Percentiles rank a stretch among this genome's conserved stretches.
These are phyloP conservation scores for Acipenser oxyrinchus DNA, from an alignment of 2,797 vertebrate species.

Conservation along the genomic window DNA sequence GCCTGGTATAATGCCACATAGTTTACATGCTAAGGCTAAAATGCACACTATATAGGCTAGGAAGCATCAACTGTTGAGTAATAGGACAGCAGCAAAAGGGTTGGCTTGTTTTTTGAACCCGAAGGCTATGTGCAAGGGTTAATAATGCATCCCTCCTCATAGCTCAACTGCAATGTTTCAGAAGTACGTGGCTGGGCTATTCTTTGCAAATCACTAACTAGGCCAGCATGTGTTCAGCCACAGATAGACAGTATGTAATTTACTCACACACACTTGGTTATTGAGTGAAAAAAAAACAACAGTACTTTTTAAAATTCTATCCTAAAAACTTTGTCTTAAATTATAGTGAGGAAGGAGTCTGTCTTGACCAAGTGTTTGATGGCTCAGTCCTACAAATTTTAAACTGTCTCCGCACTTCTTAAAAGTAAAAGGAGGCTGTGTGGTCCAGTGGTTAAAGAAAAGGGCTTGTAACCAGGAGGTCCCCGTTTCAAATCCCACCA, in stretches of 20 bases:
- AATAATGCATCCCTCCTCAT: too few relatives aligned
- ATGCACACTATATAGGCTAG: too few relatives aligned
- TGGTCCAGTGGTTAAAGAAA: not conserved
- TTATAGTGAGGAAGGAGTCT: not conserved
- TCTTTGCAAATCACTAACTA: not conserved
- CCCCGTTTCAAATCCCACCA: too few relatives aligned
- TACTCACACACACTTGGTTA: not conserved
- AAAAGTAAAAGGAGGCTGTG: not conserved
- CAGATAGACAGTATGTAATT: not conserved
- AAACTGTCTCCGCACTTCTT: not conserved
- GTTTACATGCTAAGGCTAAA: too few relatives aligned
- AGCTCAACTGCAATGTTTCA: not conserved
- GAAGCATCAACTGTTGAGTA: too few relatives aligned
- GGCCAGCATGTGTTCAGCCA: not conserved
- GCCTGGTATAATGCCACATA: too few relatives aligned
- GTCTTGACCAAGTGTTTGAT: conserved; percentile 10
- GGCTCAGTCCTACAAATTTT: conserved; percentile 4
- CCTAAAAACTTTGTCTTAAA: conserved; percentile 6
- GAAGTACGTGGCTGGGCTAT: conserved; percentile 1
- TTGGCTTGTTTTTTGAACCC: too few relatives aligned
- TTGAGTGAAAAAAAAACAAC: conserved; percentile 3
- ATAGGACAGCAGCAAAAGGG: too few relatives aligned
- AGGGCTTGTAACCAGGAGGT: not conserved
- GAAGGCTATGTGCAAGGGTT: too few relatives aligned
- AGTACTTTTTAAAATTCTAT: not conserved